Evolutionary conservation across 1,140 invertebrate species (phyloP), one percentile per base, ranked within the genome.

Genomic region (Tetramorium simillimum): DNA sequence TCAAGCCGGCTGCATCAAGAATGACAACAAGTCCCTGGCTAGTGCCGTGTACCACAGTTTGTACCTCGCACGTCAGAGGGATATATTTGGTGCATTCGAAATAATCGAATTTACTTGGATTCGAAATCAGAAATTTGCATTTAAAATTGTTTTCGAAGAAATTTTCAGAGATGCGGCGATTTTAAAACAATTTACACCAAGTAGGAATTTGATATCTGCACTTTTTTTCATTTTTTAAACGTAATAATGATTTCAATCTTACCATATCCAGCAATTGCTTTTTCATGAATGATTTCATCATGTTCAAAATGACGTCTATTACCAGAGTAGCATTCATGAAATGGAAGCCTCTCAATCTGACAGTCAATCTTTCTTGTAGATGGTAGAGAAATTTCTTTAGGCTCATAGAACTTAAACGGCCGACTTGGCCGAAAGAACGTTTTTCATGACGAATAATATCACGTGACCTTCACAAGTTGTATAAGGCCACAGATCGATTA

Each of bases 231-330:
- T 33, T 33, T 33, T 43, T 49, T 49, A 49, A 96, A 0, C 1
- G 65, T 2, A 14, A 16, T 51, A 16, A 70, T 6, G 3, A 73
- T 60, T 33, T 33, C 1, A 37, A 56, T 80, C 87, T 80, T 75
- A 97, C 94, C 88, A 97, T 95, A 37, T 96, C 96, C 21, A 96
- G 88, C 1, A 97, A 91, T 46, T 97, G 95, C 72, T 97, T 97
- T 88, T 97, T 97, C 95, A 97, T 96, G 82, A 97, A 97, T 0
- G 97, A 97, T 88, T 95, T 96, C 93, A 97, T 95, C 77, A 97
- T 88, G 21, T 96, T 96, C 91, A 97, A 90, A 53, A 97, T 94
- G 90, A 96, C 96, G 86, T 97, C 97, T 95, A 97, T 96, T 60
- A 97, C 96, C 0, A 95, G 93, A 0, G 96, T n/a, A 43, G 96